These are phyloP conservation scores for Bubalus kerabau DNA, from an alignment of 2,113 vertebrate species.

Conservation along the genomic window DNA sequence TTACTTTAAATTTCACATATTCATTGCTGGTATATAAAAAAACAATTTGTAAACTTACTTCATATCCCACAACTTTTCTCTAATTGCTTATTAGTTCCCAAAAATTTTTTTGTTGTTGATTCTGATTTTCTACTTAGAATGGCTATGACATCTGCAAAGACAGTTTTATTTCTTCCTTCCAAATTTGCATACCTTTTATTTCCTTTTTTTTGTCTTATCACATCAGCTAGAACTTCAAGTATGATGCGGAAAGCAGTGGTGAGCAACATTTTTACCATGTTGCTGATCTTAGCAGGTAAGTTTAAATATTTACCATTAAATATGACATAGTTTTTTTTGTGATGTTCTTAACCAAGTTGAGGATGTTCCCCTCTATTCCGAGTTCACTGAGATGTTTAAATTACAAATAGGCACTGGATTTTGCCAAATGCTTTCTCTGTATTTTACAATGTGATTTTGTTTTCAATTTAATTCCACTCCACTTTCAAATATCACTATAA, in stretches of 20 bases:
- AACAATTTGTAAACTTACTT: background rate
- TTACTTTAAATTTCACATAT: background rate
- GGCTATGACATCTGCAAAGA: background rate
- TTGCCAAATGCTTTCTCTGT: background rate
- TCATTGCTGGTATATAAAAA: background rate
- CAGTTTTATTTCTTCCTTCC: background rate
- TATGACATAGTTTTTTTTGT: background rate
- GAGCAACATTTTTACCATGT: background rate
- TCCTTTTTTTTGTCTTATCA: background rate
- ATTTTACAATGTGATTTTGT: background rate
- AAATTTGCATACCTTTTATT: background rate
- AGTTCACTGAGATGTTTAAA: background rate
- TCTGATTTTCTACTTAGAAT: background rate
- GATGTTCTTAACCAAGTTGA: background rate
- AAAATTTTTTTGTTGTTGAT: background rate
- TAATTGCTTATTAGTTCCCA: background rate
- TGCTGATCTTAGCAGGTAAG: background rate
- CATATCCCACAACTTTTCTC: background rate
- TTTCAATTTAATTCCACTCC: background rate
- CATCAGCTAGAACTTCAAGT: background rate
- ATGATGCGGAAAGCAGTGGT: background rate
- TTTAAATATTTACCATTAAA: background rate
- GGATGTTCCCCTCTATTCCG: background rate
- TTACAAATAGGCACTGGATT: background rate
- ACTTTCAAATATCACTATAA: background rate